Conservation (phyloP, 2,888 invertebrate genomes). For the Lumbricus terrestris region DNA sequence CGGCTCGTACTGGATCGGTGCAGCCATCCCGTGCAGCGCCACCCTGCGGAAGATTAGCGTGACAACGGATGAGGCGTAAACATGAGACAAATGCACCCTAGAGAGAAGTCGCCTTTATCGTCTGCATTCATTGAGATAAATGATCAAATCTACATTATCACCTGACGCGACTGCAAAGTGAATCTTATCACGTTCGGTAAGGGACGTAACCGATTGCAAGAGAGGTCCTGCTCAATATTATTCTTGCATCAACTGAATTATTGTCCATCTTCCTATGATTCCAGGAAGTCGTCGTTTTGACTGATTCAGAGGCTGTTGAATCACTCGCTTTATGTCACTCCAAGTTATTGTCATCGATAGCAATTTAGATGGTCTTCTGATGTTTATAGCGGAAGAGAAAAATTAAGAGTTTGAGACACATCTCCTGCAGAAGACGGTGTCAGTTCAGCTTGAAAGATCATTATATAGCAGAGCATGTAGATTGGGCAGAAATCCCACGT, state of each 20-base stretch:
- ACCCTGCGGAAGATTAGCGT: neutral
- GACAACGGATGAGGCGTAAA: neutral
- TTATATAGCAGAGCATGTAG: no score
- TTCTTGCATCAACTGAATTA: neutral
- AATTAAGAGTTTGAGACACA: no score
- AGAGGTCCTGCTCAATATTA: no score
- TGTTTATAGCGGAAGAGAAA: no score
- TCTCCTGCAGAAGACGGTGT: no score
- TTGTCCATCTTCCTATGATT: neutral
- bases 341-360: no score
- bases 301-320: no score
- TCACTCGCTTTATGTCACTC: no score
- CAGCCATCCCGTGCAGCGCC: neutral
- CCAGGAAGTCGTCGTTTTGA: neutral
- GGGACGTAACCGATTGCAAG: neutral
- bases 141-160: neutral
- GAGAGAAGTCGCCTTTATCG: neutral
- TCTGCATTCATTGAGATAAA: neutral
- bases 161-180: neutral
- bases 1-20: neutral
- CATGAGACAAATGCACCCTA: neutral
- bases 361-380: no score
- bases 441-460: no score
- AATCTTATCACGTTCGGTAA: neutral
- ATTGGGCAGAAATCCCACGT: no score